Conservation (phyloP, 1,140 invertebrate genomes). For the Diuraphis noxia region DNA sequence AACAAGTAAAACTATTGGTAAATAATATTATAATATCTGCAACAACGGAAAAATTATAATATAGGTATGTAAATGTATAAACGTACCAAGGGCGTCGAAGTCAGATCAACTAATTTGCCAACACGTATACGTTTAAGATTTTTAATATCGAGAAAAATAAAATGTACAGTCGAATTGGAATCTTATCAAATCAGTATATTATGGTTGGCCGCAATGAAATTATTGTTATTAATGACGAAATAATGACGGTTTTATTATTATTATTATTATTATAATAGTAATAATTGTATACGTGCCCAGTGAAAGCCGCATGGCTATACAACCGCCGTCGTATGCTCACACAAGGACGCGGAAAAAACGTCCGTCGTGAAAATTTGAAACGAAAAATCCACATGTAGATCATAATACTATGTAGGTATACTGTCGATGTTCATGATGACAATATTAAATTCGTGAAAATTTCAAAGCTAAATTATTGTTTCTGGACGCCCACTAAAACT, state of each 20-base stretch:
- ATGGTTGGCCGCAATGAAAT: constrained; percentile 30
- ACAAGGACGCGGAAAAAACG: constrained; percentile 30
- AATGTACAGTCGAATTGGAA: neutral
- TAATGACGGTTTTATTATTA: constrained; percentile 19
- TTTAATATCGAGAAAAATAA: neutral
- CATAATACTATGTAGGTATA: neutral
- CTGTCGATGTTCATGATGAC: neutral
- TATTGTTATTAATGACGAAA: constrained; percentile 48
- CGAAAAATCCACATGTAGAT: neutral
- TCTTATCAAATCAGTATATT: neutral
- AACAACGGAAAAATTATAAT: neutral
- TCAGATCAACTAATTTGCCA: neutral
- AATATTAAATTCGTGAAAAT: neutral
- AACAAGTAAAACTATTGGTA: neutral
- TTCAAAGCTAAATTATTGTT: neutral
- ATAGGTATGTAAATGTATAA: neutral
- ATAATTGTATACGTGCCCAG: constrained; percentile 39
- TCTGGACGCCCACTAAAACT: neutral
- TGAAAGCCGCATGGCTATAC: constrained; percentile 18
- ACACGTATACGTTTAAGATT: neutral
- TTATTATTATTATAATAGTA: neutral
- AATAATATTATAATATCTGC: neutral
- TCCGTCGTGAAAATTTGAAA: neutral
- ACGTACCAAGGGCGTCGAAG: neutral
- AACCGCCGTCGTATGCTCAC: neutral